Conservation (phyloP, 1,140 invertebrate genomes). For the Achatina immaculata region DNA sequence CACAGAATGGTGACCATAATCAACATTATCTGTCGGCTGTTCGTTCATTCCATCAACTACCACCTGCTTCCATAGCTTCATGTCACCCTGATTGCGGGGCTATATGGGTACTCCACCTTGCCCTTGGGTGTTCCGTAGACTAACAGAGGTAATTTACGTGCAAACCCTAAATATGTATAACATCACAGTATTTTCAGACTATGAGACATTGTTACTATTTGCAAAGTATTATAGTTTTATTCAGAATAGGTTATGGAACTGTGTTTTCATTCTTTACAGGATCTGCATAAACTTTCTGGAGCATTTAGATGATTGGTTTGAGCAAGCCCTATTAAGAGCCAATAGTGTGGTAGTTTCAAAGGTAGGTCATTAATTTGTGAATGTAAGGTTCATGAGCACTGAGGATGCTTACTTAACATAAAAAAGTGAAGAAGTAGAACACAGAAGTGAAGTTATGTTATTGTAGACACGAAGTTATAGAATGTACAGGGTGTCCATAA, state of each 20-base stretch:
- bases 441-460: neutral
- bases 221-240: neutral
- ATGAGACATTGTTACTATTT: neutral
- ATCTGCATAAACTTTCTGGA: slow-evolving; percentile 69
- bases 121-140: no score
- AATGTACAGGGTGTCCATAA: no score
- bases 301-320: slow-evolving; percentile 67
- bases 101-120: no score
- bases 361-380: slow-evolving; percentile 44
- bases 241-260: neutral
- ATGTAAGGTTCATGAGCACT: neutral
- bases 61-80: no score
- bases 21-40: no score
- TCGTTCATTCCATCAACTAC: no score
- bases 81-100: no score
- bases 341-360: slow-evolving; percentile 68
- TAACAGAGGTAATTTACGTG: no score
- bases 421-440: neutral
- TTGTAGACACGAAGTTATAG: neutral
- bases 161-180: neutral
- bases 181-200: neutral
- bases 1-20: no score
- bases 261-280: slow-evolving; percentile 44
- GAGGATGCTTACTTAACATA: neutral
- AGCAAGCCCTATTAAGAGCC: slow-evolving; percentile 63